Base-by-base conservation (phyloP, 1,140 invertebrate species). In the Achatina immaculata region DNA sequence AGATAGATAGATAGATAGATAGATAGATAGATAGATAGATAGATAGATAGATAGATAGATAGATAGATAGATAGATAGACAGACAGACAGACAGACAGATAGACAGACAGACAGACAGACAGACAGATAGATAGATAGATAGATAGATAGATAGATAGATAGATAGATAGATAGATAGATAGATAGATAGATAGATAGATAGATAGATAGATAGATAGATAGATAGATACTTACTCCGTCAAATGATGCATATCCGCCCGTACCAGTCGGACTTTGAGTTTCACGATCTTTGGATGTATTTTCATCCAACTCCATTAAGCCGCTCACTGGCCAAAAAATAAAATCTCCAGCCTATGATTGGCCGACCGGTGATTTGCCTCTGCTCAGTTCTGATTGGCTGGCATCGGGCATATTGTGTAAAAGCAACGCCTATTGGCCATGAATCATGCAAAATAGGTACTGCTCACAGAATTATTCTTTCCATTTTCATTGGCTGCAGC, bases 291-390 rank as follows among this genome's bases (percentile, higher is more conserved):
- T 80, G 78, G 78, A 72, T 80, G 62, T 55, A 80, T 80, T 80
- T 80, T 80, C 78, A 80, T 80, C 78, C 78, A 80, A 71, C 68
- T 72, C 78, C 78, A 80, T 80, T 71, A 71, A 80, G 4, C 36
- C 78, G n/a, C n/a, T 68, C 1, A 71, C 9, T 43, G 11, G 36
- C 14, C 36, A 24, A 24, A 68, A 66, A 43, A n/a, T n/a, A 62
- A 78, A 78, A 78, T 65, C 68, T n/a, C 7, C 40, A 24, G 66
- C 34, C 78, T 80, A 34, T 45, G 78, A 80, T 55, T 80, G 78
- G 78, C 68, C 42, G 58, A 40, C 40, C 38, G 6, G 2, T 40
- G 21, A 19, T 2, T 7, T 55, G 48, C 1, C n/a, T n/a, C n/a
- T 2, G 58, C 31, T 62, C 2, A 3, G 4, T 31, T 31, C 28